Evolutionary conservation across 1,140 invertebrate species (phyloP).

Genomic region (Diabrotica undecimpunctata): DNA sequence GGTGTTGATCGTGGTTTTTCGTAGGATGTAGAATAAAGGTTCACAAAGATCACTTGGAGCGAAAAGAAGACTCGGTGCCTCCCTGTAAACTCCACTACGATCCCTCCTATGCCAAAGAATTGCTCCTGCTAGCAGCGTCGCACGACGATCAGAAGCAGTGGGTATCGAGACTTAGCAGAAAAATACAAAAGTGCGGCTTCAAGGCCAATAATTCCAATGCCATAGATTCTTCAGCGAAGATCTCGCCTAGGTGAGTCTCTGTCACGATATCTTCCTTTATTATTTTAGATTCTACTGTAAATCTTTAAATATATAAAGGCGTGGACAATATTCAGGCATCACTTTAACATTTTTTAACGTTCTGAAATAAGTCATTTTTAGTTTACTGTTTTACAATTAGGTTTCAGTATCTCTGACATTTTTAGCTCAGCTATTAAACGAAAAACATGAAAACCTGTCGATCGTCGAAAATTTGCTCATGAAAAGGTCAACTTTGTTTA

Average conservation of each 20-base stretch:
- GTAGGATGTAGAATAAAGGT: slow-evolving; percentile 94
- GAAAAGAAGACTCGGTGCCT: slow-evolving; percentile 78
- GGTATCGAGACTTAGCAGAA: slow-evolving; percentile 85
- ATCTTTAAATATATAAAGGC: too few relatives aligned
- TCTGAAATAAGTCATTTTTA: too few relatives aligned
- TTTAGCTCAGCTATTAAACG: too few relatives aligned
- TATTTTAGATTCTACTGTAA: too few relatives aligned
- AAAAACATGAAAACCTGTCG: too few relatives aligned
- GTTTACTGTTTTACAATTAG: too few relatives aligned
- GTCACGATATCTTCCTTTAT: not conserved
- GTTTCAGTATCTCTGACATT: too few relatives aligned
- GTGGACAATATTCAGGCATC: too few relatives aligned
- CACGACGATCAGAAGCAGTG: slow-evolving; percentile 88
- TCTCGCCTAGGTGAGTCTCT: slow-evolving; percentile 47
- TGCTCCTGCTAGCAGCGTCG: slow-evolving; percentile 79
- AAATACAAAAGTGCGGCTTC: slow-evolving; percentile 91
- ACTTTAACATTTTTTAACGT: too few relatives aligned
- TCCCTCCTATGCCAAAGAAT: slow-evolving; percentile 86
- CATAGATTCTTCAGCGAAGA: slow-evolving; percentile 43
- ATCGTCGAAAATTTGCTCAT: too few relatives aligned
- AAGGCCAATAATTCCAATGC: slow-evolving; percentile 72
- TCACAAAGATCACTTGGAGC: slow-evolving; percentile 90
- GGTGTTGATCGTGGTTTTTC: slow-evolving; percentile 5
- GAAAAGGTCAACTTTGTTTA: too few relatives aligned
- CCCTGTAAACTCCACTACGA: slow-evolving; percentile 93